Percentiles rank a stretch among this genome's conserved stretches.
These are phyloP conservation scores for Echeneis naucrates DNA, from an alignment of 2,797 vertebrate genomes.

Conservation along the genomic window DNA sequence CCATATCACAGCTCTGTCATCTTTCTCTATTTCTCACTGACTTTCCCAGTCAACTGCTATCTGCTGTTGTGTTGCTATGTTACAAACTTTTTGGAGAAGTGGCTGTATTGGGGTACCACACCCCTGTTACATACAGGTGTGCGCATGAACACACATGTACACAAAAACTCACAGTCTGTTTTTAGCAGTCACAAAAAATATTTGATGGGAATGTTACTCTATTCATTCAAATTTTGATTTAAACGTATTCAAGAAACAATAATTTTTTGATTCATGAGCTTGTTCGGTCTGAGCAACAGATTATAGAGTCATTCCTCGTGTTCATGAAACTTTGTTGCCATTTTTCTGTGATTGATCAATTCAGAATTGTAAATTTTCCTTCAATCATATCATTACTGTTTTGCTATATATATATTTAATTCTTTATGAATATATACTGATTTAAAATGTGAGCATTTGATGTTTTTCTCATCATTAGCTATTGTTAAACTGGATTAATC, in stretches of 20 bases:
- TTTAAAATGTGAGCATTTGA: neutral
- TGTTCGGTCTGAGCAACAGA: too few species aligned
- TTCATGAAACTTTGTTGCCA: too few species aligned
- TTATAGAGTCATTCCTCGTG: too few species aligned
- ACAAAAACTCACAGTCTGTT: neutral
- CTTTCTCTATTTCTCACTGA: slow-evolving; percentile 53
- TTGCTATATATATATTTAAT: too few species aligned
- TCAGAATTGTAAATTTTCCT: too few species aligned
- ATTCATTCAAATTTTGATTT: neutral
- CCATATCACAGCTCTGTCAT: slow-evolving; percentile 48
- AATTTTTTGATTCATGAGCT: too few species aligned
- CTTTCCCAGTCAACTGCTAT: slow-evolving; percentile 66
- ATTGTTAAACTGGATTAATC: neutral
- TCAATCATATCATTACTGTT: too few species aligned
- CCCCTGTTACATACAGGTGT: slow-evolving; percentile 51
- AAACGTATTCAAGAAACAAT: neutral
- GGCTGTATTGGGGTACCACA: slow-evolving; percentile 69
- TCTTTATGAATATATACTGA: neutral
- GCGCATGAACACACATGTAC: slow-evolving; percentile 1
- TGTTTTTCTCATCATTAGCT: neutral
- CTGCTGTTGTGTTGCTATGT: slow-evolving; percentile 78
- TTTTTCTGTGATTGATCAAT: too few species aligned
- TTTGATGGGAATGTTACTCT: neutral
- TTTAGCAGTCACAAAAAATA: neutral
- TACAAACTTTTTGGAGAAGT: slow-evolving; percentile 75